Evolutionary conservation across 2,113 vertebrate species (phyloP).

Genomic region (Perca fluviatilis): DNA sequence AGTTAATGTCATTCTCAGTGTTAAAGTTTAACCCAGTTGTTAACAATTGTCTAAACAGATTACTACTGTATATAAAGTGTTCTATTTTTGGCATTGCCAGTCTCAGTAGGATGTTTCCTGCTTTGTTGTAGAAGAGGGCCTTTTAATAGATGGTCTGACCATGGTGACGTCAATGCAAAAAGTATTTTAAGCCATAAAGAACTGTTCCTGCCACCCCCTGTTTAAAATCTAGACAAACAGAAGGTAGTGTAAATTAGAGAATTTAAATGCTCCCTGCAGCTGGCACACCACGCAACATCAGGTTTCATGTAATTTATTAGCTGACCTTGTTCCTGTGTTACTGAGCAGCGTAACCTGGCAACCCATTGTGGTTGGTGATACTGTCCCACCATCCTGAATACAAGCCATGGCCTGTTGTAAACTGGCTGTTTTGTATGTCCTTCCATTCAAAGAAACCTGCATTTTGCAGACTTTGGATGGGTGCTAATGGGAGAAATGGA

Average conservation of each 20-base stretch:
- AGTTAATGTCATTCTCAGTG: slow-evolving; percentile 5
- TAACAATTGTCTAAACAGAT: slow-evolving; percentile 5
- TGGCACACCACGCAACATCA: slow-evolving; percentile 19
- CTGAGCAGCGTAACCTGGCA: slow-evolving; percentile 72
- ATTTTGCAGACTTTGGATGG: slow-evolving; percentile 8
- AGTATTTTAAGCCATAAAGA: slow-evolving; percentile 36
- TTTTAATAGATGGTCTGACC: slow-evolving; percentile 29
- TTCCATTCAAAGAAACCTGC: slow-evolving; percentile 4
- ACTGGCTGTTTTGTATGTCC: slow-evolving; percentile 9
- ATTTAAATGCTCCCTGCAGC: slow-evolving; percentile 34
- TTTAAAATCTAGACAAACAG: slow-evolving; percentile 43
- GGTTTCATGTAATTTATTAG: slow-evolving; percentile 71
- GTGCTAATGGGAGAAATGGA: neutral
- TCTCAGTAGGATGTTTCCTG: slow-evolving; percentile 17
- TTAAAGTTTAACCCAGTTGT: slow-evolving; percentile 26
- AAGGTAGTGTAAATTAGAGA: slow-evolving; percentile 34
- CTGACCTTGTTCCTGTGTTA: slow-evolving; percentile 70
- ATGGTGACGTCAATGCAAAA: slow-evolving; percentile 50
- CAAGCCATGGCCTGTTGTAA: slow-evolving; percentile 30
- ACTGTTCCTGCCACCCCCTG: slow-evolving; percentile 14
- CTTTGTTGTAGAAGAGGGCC: neutral
- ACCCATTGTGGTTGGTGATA: slow-evolving; percentile 61
- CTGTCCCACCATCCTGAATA: slow-evolving; percentile 35
- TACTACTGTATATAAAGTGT: neutral
- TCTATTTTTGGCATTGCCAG: slow-evolving; percentile 26